Conservation (phyloP, 2,888 invertebrate genomes). For the Thera britannica region DNA sequence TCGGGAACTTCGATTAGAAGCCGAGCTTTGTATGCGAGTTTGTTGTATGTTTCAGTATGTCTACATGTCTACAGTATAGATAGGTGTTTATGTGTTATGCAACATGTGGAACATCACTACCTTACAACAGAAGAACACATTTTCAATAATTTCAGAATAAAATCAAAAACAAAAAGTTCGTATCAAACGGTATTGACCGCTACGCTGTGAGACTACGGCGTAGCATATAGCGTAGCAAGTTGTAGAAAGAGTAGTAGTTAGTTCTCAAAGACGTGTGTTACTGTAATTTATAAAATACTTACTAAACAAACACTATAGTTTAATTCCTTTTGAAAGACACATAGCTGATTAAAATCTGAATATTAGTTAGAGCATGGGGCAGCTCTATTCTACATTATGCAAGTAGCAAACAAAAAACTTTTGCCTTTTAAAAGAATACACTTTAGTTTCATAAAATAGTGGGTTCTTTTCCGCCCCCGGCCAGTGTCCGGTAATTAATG, state of each 20-base stretch:
- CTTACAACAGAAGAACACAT: no score
- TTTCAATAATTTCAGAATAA: no score
- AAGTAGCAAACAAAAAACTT: slow-evolving; percentile 9
- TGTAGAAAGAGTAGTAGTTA: not conserved
- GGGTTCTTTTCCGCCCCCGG: slow-evolving; percentile 51
- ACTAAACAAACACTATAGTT: not conserved
- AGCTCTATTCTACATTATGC: not conserved
- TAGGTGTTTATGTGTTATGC: not conserved
- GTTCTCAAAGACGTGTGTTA: no score
- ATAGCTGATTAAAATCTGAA: not conserved
- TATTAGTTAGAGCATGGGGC: not conserved
- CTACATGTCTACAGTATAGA: not conserved
- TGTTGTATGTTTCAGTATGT: slow-evolving; percentile 16
- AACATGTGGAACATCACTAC: no score
- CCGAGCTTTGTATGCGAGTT: slow-evolving; percentile 20
- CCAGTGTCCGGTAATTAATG: slow-evolving; percentile 71
- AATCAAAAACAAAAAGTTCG: no score
- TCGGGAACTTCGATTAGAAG: slow-evolving; percentile 35
- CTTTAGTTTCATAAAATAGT: slow-evolving; percentile 22
- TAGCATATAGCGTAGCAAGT: slow-evolving; percentile 8
- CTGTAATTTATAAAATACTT: no score
- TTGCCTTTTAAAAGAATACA: slow-evolving; percentile 23
- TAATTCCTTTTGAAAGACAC: no score
- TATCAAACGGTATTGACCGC: not conserved
- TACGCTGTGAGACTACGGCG: slow-evolving; percentile 4